Evolutionary conservation across 2,888 invertebrate species (phyloP).

Genomic region (Aphidius colemani): DNA sequence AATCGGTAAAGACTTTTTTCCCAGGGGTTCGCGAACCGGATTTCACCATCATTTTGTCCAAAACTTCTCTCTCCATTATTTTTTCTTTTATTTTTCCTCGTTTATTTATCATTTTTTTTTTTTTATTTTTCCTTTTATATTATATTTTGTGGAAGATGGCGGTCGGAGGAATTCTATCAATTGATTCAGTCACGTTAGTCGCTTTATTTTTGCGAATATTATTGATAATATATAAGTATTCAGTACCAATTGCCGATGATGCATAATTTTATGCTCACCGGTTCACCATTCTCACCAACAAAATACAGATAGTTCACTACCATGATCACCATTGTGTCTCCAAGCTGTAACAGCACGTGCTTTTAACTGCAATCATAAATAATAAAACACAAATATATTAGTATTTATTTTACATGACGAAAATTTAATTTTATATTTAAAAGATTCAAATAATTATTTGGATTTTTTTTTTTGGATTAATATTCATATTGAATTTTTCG

Average conservation of each 20-base stretch:
- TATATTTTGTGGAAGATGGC: not conserved
- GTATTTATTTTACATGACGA: too few species aligned
- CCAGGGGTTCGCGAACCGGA: too few species aligned
- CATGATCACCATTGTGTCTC: conserved; percentile 72
- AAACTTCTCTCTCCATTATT: too few species aligned
- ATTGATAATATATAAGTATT: not conserved
- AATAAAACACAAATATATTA: conserved; percentile 16
- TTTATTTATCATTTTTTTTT: not conserved
- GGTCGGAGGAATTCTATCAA: too few species aligned
- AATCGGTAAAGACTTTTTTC: too few species aligned
- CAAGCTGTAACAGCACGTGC: conserved; percentile 77
- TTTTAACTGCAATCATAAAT: conserved; percentile 67
- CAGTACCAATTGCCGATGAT: conserved; percentile 46
- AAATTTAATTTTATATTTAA: too few species aligned
- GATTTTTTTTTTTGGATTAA: too few species aligned
- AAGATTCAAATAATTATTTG: too few species aligned
- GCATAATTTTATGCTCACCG: conserved; percentile 38
- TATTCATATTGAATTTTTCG: too few species aligned
- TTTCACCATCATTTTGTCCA: too few species aligned
- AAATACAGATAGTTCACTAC: conserved; percentile 78
- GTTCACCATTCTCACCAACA: conserved; percentile 71
- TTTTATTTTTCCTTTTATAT: not conserved
- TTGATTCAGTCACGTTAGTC: too few species aligned
- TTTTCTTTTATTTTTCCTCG: not conserved
- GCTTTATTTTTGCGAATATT: too few species aligned